Evolutionary conservation across 2,888 invertebrate species (phyloP), one percentile per base, ranked within the genome.

Genomic region (Sarcophaga subvicina): DNA sequence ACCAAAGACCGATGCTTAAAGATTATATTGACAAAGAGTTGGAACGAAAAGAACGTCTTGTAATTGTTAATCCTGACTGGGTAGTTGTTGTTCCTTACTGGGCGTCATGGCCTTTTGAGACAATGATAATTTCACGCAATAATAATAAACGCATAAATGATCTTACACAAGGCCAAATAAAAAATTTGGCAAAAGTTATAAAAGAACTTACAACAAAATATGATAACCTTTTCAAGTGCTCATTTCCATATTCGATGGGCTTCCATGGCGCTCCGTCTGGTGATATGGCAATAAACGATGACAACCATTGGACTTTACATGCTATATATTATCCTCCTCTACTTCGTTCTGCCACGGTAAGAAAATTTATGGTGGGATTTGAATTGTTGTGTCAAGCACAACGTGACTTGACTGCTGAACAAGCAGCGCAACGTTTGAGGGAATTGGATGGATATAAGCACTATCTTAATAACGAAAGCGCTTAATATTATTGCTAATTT

Each of bases 261-360:
- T 99, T 98, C 97, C 99, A 99, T 94, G 99, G 98, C n/a, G 99
- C 99, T 0, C 99, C 98, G 0, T 98, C 98, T 0, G 98, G 98
- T 0, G 90, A 94, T 77, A 79, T 90, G 17, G 69, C 80, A 3
- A 91, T 47, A 0, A 66, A 70, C 5, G 88, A 88, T 63, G 92
- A 93, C 0, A 94, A 95, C 0, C 97, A 99, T 92, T 99, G 99
- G 99, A 96, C 98, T 5, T 96, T 99, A 11, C 99, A 99, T 93
- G 99, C 97, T 0, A 94, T 97, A n/a, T 99, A 98, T 93, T 95
- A 96, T 86, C 99, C 99, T 0, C 99, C 99, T 0, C 93, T 99
- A 14, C 94, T 99, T n/a, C 95, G 99, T n/a, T 99, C 99, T 0
- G 97, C 99, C 0, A 96, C 97, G 0, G 96, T 99, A 17, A 98